Conservation (phyloP, 1,140 invertebrate species). For the Leptoteleia sp. region DNA sequence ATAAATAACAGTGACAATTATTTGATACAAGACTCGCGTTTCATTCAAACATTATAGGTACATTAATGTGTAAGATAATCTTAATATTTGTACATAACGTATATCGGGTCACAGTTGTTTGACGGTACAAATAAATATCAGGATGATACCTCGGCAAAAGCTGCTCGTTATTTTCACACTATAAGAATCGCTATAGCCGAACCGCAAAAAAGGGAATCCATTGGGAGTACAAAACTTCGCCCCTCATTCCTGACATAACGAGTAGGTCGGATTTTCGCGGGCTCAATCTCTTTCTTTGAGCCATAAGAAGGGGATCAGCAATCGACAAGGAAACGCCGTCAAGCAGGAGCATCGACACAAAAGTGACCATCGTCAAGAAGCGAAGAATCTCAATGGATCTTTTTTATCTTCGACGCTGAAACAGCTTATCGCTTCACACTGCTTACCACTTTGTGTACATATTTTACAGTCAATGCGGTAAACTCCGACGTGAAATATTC, state of each 20-base stretch:
- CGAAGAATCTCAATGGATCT: conserved; percentile 52
- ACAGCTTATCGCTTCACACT: conserved; percentile 58
- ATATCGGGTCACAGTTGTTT: conserved; percentile 59
- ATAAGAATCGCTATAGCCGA: conserved; percentile 45
- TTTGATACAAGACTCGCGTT: conserved; percentile 3
- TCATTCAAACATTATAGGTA: conserved; percentile 1
- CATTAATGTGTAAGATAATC: conserved; percentile 41
- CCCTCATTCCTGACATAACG: conserved; percentile 56
- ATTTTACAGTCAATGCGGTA: conserved; percentile 29
- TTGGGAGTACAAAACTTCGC: conserved; percentile 59
- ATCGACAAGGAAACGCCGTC: conserved; percentile 60
- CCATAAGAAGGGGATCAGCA: conserved; percentile 58
- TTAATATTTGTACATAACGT: conserved; percentile 50
- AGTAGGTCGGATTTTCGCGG: conserved; percentile 64
- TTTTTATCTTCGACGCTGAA: conserved; percentile 53
- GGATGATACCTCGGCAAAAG: conserved; percentile 57
- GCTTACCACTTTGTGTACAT: conserved; percentile 49
- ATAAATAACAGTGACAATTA: no score
- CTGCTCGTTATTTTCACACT: conserved; percentile 67
- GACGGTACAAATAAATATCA: conserved; percentile 57
- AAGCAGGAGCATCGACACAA: conserved; percentile 61
- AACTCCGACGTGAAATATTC: conserved; percentile 13
- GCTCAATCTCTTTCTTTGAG: conserved; percentile 63
- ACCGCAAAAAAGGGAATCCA: conserved; percentile 59
- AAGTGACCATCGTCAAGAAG: conserved; percentile 65